Base-by-base conservation (phyloP, 2,113 vertebrate species). In the Coracopsis vasa region DNA sequence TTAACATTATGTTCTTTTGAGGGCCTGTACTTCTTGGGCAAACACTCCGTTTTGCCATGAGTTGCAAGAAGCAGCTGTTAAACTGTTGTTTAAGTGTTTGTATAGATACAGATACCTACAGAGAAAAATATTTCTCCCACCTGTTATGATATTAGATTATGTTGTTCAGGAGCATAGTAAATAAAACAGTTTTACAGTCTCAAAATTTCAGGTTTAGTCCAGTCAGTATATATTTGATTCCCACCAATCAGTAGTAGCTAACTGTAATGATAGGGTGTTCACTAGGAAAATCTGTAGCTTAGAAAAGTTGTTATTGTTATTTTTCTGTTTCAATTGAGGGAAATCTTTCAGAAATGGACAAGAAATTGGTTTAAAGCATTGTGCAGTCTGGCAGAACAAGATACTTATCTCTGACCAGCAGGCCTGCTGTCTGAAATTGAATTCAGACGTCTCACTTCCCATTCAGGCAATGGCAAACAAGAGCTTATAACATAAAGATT, bases 321-420 rank as follows among this genome's bases (percentile, higher is more conserved):
- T 90, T 18, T 51, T 65, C 80, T 77, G 9, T 82, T 95, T 77
- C 81, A 64, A 9, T 86, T 90, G 87, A 45, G 58, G 14, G 16
- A 13, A 69, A 62, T 94, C 64, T 84, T 66, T 93, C 82, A 88
- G 79, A 88, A 95, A 90, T 80, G 10, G 64, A 67, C 27, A 83
- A 71, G 42, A 96, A 80, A 95, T 88, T 90, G 71, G 75, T 88
- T 70, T 66, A 48, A 82, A 91, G 45, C 58, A 53, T 58, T 93
- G 85, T 86, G 47, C 58, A 86, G 64, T 77, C 72, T 83, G 47
- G 19, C 61, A 95, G 70, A 93, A 91, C 3, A 7, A 80, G 69
- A 91, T 85, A 41, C 24, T 62, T 74, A 78, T 27, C 64, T 88
- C 39, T 80, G 67, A 80, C 35, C 45, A 86, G 64, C 54, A 88